A percentile compares a stretch with the other conserved stretches of the same genome.
These are phyloP conservation scores for Agonopterix subpropinquella DNA, from an alignment of 2,888 invertebrate species.

Conservation along the genomic window DNA sequence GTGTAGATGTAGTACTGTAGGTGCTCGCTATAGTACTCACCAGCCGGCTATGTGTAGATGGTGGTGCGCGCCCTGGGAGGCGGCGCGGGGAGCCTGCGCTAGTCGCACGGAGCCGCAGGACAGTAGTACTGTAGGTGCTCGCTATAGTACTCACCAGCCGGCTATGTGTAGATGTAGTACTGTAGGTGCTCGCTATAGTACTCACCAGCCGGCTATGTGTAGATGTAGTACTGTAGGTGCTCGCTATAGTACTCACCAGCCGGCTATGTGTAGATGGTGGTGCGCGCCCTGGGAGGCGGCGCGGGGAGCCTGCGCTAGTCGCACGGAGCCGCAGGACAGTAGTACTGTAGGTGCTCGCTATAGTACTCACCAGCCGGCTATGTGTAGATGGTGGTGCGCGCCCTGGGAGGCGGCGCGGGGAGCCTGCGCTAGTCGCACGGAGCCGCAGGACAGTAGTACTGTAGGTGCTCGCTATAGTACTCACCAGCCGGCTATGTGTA, in stretches of 20 bases:
- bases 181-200: background rate
- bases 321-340: slow-evolving; percentile 82
- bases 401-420: slow-evolving; percentile 73
- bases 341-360: slow-evolving; percentile 40
- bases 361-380: slow-evolving; percentile 71
- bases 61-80: slow-evolving; percentile 72
- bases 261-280: slow-evolving; percentile 75
- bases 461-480: background rate
- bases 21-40: slow-evolving; percentile 32
- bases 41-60: slow-evolving; percentile 77
- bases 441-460: slow-evolving; percentile 82
- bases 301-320: slow-evolving; percentile 63
- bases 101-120: slow-evolving; percentile 81
- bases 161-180: slow-evolving; percentile 77
- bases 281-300: slow-evolving; percentile 72
- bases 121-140: slow-evolving; percentile 60
- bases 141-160: slow-evolving; percentile 57
- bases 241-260: slow-evolving; percentile 53
- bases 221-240: slow-evolving; percentile 56
- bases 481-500: slow-evolving; percentile 77
- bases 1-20: slow-evolving; percentile 69
- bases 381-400: slow-evolving; percentile 74
- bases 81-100: slow-evolving; percentile 59
- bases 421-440: slow-evolving; percentile 66
- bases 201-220: slow-evolving; percentile 75